A percentile compares a stretch with the other conserved stretches of the same genome.
phyloP scores from a whole-genome alignment of 37 sponge, comb jelly and placozoan genomes.

The Ianthella basta region DNA sequence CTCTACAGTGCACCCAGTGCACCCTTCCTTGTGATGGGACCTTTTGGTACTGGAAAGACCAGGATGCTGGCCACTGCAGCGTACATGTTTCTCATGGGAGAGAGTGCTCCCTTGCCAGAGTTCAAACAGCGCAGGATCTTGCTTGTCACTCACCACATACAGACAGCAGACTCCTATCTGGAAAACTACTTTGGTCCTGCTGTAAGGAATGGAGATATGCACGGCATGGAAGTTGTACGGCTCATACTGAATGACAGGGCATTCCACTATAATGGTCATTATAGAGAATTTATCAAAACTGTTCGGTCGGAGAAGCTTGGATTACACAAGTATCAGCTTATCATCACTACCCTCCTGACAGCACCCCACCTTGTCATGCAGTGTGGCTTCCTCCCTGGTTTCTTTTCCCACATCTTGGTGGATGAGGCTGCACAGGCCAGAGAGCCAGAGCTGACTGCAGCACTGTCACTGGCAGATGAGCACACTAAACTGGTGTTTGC shows the following conservation, averaged over 20 bases:
- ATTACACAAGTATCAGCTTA: neutral
- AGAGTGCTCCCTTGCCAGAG: neutral
- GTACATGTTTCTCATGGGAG: neutral
- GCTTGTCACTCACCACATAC: slow-evolving; percentile 5
- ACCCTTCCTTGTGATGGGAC: slow-evolving; percentile 34
- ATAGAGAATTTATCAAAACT: neutral
- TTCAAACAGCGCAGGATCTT: neutral
- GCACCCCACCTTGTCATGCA: neutral
- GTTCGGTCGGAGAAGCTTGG: neutral
- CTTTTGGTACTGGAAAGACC: slow-evolving; percentile 59
- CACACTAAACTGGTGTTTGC: slow-evolving; percentile 17
- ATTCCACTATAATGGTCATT: neutral
- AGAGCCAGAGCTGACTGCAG: slow-evolving; percentile 23
- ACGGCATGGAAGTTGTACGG: neutral
- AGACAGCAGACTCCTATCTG: slow-evolving; percentile 33
- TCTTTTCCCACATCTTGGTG: slow-evolving; percentile 24
- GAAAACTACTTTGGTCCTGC: slow-evolving; percentile 36
- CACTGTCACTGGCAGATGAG: neutral
- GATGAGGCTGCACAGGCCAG: slow-evolving; percentile 32
- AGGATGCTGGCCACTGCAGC: slow-evolving; percentile 39
- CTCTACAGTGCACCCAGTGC: slow-evolving; percentile 7
- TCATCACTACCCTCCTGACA: slow-evolving; percentile 25
- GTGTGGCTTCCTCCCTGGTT: neutral
- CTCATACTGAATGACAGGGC: neutral
- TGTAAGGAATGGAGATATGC: neutral